A percentile compares a stretch with the other conserved stretches of the same genome.
These are phyloP conservation scores for Pomacea canaliculata DNA, from an alignment of 2,888 invertebrate genomes.

Conservation along the genomic window DNA sequence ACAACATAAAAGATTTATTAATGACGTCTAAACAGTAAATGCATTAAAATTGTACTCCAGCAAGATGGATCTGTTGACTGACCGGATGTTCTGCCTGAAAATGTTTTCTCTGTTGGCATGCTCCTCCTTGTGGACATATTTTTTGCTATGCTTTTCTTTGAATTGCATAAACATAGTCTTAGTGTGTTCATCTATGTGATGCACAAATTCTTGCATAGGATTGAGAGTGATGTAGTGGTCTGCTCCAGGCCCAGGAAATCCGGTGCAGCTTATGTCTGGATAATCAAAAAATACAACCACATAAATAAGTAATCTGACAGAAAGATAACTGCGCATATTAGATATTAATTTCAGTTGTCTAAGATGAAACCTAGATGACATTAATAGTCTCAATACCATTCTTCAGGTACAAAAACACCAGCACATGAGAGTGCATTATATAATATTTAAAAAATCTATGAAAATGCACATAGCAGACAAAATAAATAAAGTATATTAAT, in stretches of 20 bases:
- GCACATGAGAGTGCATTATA: too few relatives aligned
- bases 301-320: background rate
- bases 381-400: too few relatives aligned
- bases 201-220: conserved; percentile 92
- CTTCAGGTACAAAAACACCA: too few relatives aligned
- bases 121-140: conserved; percentile 78
- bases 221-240: conserved; percentile 81
- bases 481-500: too few relatives aligned
- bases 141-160: conserved; percentile 79
- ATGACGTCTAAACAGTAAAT: too few relatives aligned
- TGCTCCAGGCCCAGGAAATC: conserved; percentile 85
- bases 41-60: too few relatives aligned
- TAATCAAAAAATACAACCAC: background rate
- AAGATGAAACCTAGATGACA: background rate
- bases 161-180: conserved; percentile 83
- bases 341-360: background rate
- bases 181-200: conserved; percentile 76
- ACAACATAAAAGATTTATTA: too few relatives aligned
- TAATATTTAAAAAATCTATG: too few relatives aligned
- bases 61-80: background rate
- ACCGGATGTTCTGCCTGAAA: conserved; percentile 85
- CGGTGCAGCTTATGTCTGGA: conserved; percentile 67
- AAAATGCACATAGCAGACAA: too few relatives aligned
- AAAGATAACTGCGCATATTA: background rate
- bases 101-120: conserved; percentile 80